phyloP scores from a whole-genome alignment of 2,888 invertebrate species.

The Luperina testacea region DNA sequence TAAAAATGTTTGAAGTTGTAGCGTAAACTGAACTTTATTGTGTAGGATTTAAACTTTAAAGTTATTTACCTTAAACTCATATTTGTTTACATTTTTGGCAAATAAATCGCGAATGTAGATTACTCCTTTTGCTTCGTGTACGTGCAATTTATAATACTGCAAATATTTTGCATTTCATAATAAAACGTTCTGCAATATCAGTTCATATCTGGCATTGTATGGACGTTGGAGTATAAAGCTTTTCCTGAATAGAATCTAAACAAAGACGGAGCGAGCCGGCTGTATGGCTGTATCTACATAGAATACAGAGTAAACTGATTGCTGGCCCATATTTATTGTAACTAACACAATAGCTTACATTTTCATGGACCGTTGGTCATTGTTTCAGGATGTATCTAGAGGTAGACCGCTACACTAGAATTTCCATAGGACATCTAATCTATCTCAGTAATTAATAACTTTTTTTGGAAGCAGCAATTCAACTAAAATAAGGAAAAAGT shows the following conservation, averaged over 20 bases:
- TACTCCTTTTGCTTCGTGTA: too few relatives aligned
- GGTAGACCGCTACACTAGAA: not conserved
- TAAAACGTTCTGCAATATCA: slow-evolving; percentile 13
- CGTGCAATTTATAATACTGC: not conserved
- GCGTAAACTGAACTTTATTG: too few relatives aligned
- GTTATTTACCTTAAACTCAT: too few relatives aligned
- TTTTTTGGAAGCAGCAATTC: not conserved
- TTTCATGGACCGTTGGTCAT: slow-evolving; percentile 6
- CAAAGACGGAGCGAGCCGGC: slow-evolving; percentile 36
- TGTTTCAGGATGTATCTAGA: not conserved
- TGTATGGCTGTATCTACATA: slow-evolving; percentile 31
- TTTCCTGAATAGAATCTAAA: slow-evolving; percentile 52
- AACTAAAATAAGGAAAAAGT: not conserved
- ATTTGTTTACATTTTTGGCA: too few relatives aligned
- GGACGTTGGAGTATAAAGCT: slow-evolving; percentile 33
- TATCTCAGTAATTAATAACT: not conserved
- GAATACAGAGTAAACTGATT: slow-evolving; percentile 34
- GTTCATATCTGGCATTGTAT: slow-evolving; percentile 27
- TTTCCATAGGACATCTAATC: not conserved
- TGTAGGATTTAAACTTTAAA: too few relatives aligned
- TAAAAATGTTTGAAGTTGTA: too few relatives aligned
- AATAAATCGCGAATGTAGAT: too few relatives aligned
- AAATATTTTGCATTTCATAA: slow-evolving; percentile 1
- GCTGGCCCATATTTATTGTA: slow-evolving; percentile 44
- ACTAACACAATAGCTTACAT: slow-evolving; percentile 33